These are phyloP conservation scores for Ginglymostoma cirratum DNA, from an alignment of 2,113 vertebrate genomes.

Conservation along the genomic window DNA sequence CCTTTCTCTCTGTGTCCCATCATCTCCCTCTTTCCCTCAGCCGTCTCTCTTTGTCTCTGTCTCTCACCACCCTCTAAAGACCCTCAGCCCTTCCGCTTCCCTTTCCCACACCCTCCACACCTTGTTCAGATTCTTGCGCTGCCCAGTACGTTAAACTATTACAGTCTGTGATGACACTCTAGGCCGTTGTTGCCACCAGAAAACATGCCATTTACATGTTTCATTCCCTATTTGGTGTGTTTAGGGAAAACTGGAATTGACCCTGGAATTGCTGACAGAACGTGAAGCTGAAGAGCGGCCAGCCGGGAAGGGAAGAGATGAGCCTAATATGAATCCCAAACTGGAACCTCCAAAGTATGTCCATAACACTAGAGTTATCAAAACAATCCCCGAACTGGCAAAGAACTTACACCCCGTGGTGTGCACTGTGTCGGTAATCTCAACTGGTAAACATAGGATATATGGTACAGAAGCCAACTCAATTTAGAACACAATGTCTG, in stretches of 20 bases:
- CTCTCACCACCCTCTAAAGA: too few relatives aligned
- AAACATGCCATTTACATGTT: too few relatives aligned
- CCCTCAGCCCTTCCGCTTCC: too few relatives aligned
- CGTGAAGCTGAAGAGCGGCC: slow-evolving; percentile 51
- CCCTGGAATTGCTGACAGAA: slow-evolving; percentile 50
- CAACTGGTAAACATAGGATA: neutral
- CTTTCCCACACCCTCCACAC: neutral
- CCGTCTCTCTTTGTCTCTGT: too few relatives aligned
- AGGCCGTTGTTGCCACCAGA: neutral
- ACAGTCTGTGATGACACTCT: too few relatives aligned
- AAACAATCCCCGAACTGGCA: too few relatives aligned
- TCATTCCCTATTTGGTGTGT: neutral
- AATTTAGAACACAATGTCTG: neutral
- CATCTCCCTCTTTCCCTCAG: too few relatives aligned
- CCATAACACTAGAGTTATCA: too few relatives aligned
- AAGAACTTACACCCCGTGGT: neutral
- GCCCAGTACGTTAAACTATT: neutral
- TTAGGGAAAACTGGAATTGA: slow-evolving; percentile 59
- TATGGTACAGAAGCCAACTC: neutral
- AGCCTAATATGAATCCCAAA: slow-evolving; percentile 54
- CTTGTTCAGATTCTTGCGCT: neutral
- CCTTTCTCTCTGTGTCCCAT: neutral
- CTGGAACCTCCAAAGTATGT: slow-evolving; percentile 53
- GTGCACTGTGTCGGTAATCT: neutral
- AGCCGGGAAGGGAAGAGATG: slow-evolving; percentile 50